phyloP scores from a whole-genome alignment of 2,888 invertebrate species.

The Leptinotarsa tumamoca region DNA sequence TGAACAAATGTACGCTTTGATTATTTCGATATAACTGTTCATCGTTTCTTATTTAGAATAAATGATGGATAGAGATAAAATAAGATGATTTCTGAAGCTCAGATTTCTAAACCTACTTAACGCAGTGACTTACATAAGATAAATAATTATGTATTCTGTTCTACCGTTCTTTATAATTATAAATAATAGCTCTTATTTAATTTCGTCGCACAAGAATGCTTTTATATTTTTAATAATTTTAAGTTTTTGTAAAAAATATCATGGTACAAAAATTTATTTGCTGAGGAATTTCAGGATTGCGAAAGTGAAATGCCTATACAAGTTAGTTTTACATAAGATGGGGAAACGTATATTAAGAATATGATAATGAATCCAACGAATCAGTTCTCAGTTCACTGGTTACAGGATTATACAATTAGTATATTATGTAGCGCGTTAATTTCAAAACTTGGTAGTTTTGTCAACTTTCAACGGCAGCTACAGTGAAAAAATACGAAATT shows the following conservation, averaged over 20 bases:
- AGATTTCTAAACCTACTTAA: slow-evolving; percentile 41
- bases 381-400: background rate
- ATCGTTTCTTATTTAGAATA: slow-evolving; percentile 1
- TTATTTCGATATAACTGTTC: background rate
- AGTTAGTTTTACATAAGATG: too few species aligned
- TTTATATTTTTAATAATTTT: background rate
- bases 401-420: too few species aligned
- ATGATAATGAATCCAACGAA: background rate
- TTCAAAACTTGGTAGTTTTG: too few species aligned
- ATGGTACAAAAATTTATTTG: slow-evolving; percentile 34
- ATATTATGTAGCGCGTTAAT: too few species aligned
- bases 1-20: too few species aligned
- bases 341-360: too few species aligned
- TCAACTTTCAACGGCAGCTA: too few species aligned
- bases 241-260: slow-evolving; percentile 34
- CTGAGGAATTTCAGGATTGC: background rate
- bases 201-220: slow-evolving; percentile 6
- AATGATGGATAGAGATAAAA: background rate
- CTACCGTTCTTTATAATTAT: slow-evolving; percentile 33
- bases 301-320: background rate
- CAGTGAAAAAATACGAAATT: too few species aligned
- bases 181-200: slow-evolving; percentile 16
- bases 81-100: slow-evolving; percentile 22
- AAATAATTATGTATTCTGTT: slow-evolving; percentile 31
- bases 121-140: background rate